phyloP scores from a whole-genome alignment of 2,797 vertebrate genomes.

The Enteromius paludinosus region DNA sequence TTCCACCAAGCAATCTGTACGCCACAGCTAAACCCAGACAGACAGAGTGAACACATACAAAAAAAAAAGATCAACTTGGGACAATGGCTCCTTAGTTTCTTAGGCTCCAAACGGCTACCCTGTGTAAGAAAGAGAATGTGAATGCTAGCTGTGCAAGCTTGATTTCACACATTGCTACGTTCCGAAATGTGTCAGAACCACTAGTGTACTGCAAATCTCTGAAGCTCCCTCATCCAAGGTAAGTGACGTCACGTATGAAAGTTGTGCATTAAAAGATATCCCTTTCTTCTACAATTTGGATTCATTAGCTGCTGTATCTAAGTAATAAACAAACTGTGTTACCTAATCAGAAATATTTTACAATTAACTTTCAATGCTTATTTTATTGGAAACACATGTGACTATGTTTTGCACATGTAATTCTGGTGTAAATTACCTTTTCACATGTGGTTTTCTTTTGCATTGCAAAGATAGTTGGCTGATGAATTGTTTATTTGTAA shows the following conservation, averaged over 20 bases:
- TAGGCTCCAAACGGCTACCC: background rate
- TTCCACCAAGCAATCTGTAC: constrained; percentile 6
- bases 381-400: background rate
- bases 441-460: background rate
- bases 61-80: background rate
- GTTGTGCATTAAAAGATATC: background rate
- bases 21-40: constrained; percentile 15
- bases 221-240: background rate
- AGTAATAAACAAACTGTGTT: background rate
- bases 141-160: background rate
- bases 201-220: background rate
- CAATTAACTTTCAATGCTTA: background rate
- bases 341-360: background rate
- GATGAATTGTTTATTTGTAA: background rate
- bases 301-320: background rate
- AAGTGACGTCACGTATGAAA: background rate
- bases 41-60: background rate
- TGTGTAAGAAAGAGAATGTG: background rate
- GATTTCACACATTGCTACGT: background rate
- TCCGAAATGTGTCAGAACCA: background rate
- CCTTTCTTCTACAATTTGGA: background rate
- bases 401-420: background rate
- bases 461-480: background rate
- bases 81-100: background rate
- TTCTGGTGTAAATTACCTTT: background rate